These are phyloP conservation scores for Aphaenogaster rudis DNA, from an alignment of 1,140 invertebrate species.

Conservation along the genomic window DNA sequence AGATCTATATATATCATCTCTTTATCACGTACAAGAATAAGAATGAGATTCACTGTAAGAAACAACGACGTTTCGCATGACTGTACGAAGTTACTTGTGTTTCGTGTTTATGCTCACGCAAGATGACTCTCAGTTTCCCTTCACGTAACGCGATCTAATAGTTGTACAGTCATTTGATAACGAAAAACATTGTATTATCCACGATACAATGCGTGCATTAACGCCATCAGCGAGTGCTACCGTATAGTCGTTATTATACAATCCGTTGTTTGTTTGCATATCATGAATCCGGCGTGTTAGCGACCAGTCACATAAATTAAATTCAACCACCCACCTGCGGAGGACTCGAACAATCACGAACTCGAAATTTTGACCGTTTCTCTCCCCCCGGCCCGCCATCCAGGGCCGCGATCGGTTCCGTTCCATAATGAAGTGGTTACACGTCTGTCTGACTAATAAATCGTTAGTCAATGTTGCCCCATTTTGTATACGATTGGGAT, in stretches of 20 bases:
- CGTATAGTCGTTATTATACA: slow-evolving; percentile 10
- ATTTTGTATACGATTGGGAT: slow-evolving; percentile 67
- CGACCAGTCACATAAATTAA: slow-evolving; percentile 54
- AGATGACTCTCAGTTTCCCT: slow-evolving; percentile 49
- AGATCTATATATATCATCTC: neutral
- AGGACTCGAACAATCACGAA: slow-evolving; percentile 44
- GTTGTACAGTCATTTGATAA: slow-evolving; percentile 18
- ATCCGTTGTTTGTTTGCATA: slow-evolving; percentile 52
- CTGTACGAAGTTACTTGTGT: neutral
- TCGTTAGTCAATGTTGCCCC: slow-evolving; percentile 67
- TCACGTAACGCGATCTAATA: slow-evolving; percentile 49
- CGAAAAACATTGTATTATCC: slow-evolving; percentile 31
- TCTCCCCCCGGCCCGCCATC: neutral
- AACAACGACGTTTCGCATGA: slow-evolving; percentile 21
- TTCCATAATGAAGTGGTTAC: slow-evolving; percentile 71
- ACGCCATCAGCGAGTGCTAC: slow-evolving; percentile 23
- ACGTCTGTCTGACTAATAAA: slow-evolving; percentile 68
- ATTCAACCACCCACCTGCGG: slow-evolving; percentile 38
- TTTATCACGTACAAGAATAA: neutral
- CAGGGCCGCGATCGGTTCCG: slow-evolving; percentile 8
- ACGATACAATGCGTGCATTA: slow-evolving; percentile 14
- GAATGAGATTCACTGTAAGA: neutral
- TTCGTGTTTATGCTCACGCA: slow-evolving; percentile 17
- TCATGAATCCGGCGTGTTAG: slow-evolving; percentile 48
- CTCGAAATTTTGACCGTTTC: slow-evolving; percentile 46